A percentile compares a stretch with the other conserved stretches of the same genome.
These are phyloP conservation scores for Apeira syringaria DNA, from an alignment of 2,888 invertebrate genomes.

Conservation along the genomic window DNA sequence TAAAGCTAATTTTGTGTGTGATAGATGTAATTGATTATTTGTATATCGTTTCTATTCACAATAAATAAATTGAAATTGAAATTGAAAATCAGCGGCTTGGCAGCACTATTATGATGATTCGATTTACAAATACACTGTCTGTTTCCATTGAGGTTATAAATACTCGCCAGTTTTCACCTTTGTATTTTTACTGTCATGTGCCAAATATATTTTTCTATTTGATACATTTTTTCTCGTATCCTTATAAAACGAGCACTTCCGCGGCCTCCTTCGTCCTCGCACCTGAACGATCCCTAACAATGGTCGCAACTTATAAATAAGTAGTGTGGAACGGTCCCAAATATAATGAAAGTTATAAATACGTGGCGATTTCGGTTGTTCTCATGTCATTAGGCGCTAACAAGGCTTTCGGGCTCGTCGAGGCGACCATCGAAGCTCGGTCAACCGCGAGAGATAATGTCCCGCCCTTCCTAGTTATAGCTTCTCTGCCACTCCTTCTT, in stretches of 20 bases:
- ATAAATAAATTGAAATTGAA: too few species aligned
- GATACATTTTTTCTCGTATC: too few species aligned
- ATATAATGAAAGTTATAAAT: conserved; percentile 57
- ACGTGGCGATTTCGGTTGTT: conserved; percentile 62
- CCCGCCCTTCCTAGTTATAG: conserved; percentile 43
- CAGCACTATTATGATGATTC: too few species aligned
- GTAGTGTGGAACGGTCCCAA: conserved; percentile 48
- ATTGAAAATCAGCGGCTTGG: too few species aligned
- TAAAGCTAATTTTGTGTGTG: too few species aligned
- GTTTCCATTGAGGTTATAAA: too few species aligned
- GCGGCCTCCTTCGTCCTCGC: conserved; percentile 21
- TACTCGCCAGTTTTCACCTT: too few species aligned
- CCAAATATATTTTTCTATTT: too few species aligned
- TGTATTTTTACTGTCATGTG: too few species aligned
- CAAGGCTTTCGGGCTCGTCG: conserved; percentile 72
- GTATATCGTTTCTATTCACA: too few species aligned
- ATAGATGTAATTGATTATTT: too few species aligned
- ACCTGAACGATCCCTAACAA: conserved; percentile 42
- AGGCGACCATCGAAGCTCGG: conserved; percentile 75
- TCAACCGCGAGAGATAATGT: conserved; percentile 78
- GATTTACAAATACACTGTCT: too few species aligned
- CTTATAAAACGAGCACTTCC: background rate
- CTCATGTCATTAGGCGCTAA: conserved; percentile 74
- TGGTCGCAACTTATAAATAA: conserved; percentile 58
- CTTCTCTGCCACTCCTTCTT: conserved; percentile 23